A percentile compares a stretch with the other conserved stretches of the same genome.
phyloP scores from a whole-genome alignment of 2,113 vertebrate species.

The Anguilla japonica region DNA sequence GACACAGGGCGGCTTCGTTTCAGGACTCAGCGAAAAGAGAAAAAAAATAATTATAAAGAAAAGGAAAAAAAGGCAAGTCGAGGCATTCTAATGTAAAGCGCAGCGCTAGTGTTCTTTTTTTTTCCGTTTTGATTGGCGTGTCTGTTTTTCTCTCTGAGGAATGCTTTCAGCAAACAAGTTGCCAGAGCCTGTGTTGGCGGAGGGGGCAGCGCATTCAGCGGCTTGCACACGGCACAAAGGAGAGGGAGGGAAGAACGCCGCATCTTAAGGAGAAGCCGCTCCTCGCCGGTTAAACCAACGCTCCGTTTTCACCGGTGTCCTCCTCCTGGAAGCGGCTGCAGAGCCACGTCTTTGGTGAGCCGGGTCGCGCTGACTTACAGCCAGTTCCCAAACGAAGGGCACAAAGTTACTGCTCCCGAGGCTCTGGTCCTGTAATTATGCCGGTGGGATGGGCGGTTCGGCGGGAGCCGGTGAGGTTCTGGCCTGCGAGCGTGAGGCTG shows the following conservation, averaged over 20 bases:
- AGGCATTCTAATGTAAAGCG: slow-evolving; percentile 48
- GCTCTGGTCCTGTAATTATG: slow-evolving; percentile 44
- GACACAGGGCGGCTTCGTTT: slow-evolving; percentile 44
- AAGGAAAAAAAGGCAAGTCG: slow-evolving; percentile 21
- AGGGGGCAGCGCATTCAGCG: slow-evolving; percentile 27
- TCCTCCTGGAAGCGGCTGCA: slow-evolving; percentile 23
- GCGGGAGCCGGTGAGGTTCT: slow-evolving; percentile 58
- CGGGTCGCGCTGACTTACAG: slow-evolving; percentile 41
- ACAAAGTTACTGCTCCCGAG: slow-evolving; percentile 49
- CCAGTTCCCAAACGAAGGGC: slow-evolving; percentile 52
- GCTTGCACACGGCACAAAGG: slow-evolving; percentile 35
- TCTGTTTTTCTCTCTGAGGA: slow-evolving; percentile 25
- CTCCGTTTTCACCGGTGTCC: not conserved
- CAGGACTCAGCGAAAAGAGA: slow-evolving; percentile 44
- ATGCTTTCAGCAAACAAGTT: slow-evolving; percentile 33
- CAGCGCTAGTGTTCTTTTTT: not conserved
- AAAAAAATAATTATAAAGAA: not conserved
- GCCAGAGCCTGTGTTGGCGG: slow-evolving; percentile 10
- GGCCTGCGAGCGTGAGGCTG: slow-evolving; percentile 55
- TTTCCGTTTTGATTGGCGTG: slow-evolving; percentile 38
- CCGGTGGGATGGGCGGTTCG: slow-evolving; percentile 54
- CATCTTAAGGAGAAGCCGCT: not conserved
- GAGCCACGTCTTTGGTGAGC: slow-evolving; percentile 19
- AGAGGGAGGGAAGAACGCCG: not conserved
- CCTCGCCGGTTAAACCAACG: slow-evolving; percentile 12